Base-by-base conservation (phyloP, 2,797 vertebrate species). In the Siniperca obscura region DNA sequence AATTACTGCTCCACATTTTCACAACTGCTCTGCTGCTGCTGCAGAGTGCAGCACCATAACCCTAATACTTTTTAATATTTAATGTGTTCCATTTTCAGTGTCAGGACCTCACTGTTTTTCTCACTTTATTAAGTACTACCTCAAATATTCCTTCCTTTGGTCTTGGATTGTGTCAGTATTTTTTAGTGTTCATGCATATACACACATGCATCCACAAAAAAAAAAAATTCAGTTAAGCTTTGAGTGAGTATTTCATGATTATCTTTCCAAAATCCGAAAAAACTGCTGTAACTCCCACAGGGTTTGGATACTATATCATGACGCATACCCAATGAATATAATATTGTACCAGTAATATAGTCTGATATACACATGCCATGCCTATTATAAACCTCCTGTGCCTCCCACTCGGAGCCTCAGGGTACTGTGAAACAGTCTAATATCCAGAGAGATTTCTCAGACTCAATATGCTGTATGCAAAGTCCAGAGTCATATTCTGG, bases 361-460 rank as follows among this genome's bases (percentile, higher is more conserved):
- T 78, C 36, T 66, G 40, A 70, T 83, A 57, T 74, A 76, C 80
- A 60, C 69, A 34, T 52, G 36, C 46, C 50, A 30, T 30, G 66
- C n/a, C 7, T 74, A 4, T 78, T 74, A 65, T 42, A 71, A 78
- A 36, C 5, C 74, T 80, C 55, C 64, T 11, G 57, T 42, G 44
- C 36, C 42, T 52, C 60, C 65, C 48, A 73, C 85, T 74, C 48
- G 0, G 78, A 80, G 55, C 80, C 56, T 57, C 22, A 2, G 78
- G 83, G 61, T 60, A 61, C 79, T 75, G 42, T 61, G 76, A 62
- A 76, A 80, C 16, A 10, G 16, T 50, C 60, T 90, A 82, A 85
- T 88, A 89, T 87, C 86, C 74, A 70, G 6, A 78, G 88, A 84
- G 83, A 80, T 80, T 81, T 87, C 69, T 78, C 83, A 87, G 57